Evolutionary conservation across 2,888 invertebrate species (phyloP), one percentile per base, ranked within the genome.

Genomic region (Drosophila demipolita): DNA sequence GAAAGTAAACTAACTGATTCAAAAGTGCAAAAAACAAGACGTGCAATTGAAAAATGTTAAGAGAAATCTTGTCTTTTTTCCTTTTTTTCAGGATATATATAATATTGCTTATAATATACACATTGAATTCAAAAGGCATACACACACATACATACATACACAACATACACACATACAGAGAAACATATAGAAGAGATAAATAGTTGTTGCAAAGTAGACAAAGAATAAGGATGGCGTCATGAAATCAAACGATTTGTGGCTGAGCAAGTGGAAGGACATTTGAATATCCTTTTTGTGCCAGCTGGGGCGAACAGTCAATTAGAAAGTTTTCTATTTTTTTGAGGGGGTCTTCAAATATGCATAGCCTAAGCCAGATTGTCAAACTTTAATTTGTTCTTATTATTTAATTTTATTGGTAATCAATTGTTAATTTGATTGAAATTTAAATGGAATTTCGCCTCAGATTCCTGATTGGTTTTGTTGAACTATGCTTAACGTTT

Each of bases 101-200:
- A 29, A 29, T 12, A 3, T 17, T 29, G 49, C 17, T 26, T 17
- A 26, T 26, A 26, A 9, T 32, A 20, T 38, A 45, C 8, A 62
- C 40, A 54, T 40, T 40, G n/a, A 50, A 8, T n/a, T 1, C n/a
- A 15, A 38, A 53, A 32, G 45, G 50, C 35, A 61, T n/a, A 55
- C 62, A 62, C 48, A 63, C 35, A 42, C 29, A n/a, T n/a, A 20
- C 42, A 42, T 11, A 59, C 33, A 67, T n/a, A 65, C 58, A 68
- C 58, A 53, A 70, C 59, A 73, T 48, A 72, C 68, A 71, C 73
- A 74, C 60, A 69, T 32, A 72, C 58, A 68, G 40, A 62, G 62
- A 76, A 59, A 74, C 52, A 72, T 63, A 50, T 36, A 62, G 60
- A 64, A 64, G 40, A 71, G 32, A 26, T 60, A 66, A 66, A 68